Conservation (phyloP, 2,888 invertebrate species). For the Steinernema scapterisci region DNA sequence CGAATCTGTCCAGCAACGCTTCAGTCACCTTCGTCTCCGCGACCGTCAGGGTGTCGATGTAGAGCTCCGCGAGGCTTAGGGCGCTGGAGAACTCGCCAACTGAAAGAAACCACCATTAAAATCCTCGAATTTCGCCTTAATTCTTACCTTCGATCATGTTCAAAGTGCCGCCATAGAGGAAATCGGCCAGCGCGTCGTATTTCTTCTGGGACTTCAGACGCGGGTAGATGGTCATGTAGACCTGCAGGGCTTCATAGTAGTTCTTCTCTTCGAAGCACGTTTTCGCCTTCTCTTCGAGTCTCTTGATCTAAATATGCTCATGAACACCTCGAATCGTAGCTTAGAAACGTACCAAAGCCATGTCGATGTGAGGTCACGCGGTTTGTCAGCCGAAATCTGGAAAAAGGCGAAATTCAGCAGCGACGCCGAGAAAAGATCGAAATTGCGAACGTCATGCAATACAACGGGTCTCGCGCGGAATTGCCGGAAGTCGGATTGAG, state of each 20-base stretch:
- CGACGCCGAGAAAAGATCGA: neutral
- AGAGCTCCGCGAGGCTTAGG: conserved; percentile 42
- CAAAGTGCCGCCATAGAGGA: conserved; percentile 44
- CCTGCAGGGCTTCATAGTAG: conserved; percentile 61
- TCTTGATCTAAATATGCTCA: neutral
- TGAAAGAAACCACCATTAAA: conserved; percentile 25
- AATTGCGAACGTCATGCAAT: neutral
- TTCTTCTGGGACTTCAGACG: conserved; percentile 43
- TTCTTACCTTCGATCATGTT: conserved; percentile 40
- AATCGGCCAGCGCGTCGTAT: conserved; percentile 43
- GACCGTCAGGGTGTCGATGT: conserved; percentile 36
- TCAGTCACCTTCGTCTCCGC: conserved; percentile 17
- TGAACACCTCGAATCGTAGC: neutral
- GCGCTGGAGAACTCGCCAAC: conserved; percentile 40
- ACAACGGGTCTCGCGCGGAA: too few species aligned
- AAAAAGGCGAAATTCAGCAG: neutral
- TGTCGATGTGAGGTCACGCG: neutral
- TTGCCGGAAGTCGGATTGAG: too few species aligned
- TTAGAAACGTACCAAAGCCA: neutral
- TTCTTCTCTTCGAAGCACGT: conserved; percentile 47
- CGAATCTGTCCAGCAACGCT: conserved; percentile 31
- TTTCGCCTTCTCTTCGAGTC: conserved; percentile 25
- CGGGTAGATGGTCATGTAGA: conserved; percentile 54
- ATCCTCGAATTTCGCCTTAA: neutral
- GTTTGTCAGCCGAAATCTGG: neutral